Conservation (phyloP, 2,113 vertebrate species). For the Catagonus wagneri region DNA sequence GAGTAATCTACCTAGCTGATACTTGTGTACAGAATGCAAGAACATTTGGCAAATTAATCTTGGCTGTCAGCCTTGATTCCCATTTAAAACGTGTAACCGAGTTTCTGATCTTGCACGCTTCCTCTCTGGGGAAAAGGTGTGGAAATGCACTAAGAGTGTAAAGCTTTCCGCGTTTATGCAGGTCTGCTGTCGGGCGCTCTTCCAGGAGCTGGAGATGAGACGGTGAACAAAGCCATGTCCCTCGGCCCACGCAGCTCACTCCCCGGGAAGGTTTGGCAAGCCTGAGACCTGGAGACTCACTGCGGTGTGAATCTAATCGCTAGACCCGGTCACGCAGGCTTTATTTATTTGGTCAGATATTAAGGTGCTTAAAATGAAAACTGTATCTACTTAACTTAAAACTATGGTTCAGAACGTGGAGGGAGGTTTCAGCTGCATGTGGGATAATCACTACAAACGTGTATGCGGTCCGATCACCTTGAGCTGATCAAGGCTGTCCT, state of each 20-base stretch:
- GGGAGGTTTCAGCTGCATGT: neutral
- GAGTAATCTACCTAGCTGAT: neutral
- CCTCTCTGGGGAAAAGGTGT: neutral
- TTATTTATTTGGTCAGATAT: neutral
- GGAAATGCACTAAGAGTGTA: neutral
- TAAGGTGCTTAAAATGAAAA: neutral
- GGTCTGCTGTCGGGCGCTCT: no score
- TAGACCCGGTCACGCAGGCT: neutral
- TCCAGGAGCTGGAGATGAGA: neutral
- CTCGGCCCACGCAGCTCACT: neutral
- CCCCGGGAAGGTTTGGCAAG: neutral
- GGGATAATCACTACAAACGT: neutral
- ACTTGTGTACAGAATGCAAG: neutral
- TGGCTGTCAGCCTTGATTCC: neutral
- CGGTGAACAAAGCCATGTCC: neutral
- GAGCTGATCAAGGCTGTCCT: neutral
- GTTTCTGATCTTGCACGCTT: neutral
- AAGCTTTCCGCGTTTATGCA: neutral
- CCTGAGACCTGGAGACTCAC: neutral
- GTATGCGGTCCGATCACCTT: neutral
- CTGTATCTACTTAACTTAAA: neutral
- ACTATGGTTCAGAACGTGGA: neutral
- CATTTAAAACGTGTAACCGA: neutral
- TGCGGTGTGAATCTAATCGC: neutral
- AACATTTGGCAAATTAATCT: slow-evolving; percentile 24